Evolutionary conservation across 2,888 invertebrate genomes (phyloP), one percentile per base, ranked within the genome.

Genomic region (Periphyllus acericola): DNA sequence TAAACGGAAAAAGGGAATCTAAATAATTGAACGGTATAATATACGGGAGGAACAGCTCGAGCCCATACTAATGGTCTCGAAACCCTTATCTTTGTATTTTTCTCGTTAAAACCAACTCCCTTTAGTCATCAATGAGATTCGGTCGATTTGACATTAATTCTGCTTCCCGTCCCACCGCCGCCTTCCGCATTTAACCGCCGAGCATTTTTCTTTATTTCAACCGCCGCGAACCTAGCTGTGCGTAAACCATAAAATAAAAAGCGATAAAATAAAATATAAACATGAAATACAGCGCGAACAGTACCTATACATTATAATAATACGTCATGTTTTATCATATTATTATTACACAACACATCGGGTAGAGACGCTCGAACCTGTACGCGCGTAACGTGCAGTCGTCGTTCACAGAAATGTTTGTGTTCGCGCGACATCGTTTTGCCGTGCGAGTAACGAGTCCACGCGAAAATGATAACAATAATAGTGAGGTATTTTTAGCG

Each of bases 61-160:
- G 46, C 52, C 71, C 71, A 82, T 71, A 72, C 82, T 82, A 72
- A 82, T 82, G 71, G 52, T 46, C 46, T 52, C 68, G 8, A 81
- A 71, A 81, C 81, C 81, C 46, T 81, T 82, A 82, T 82, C 40
- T 72, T 40, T 71, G 71, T 82, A 80, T 80, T 66, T 82, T 82
- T 82, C 71, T 82, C 71, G 82, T 82, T 82, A 82, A 72, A 72
- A 82, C 25, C 0, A 32, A 52, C 71, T 82, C 46, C 9, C 14
- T 81, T 14, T 71, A 71, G 29, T 74, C 83, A 40, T 84, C 84
- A 66, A 66, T 76, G 76, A 25, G 32, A 29, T 76, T 46, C 76
- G 84, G 84, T 84, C 76, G 76, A 84, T 68, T 84, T 32, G 84
- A 66, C 75, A 84, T 84, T 76, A 76, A 76, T 84, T 76, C 40